Evolutionary conservation across 1,140 invertebrate species (phyloP), one percentile per base, ranked within the genome.

Genomic region (Bombus pyrosoma): DNA sequence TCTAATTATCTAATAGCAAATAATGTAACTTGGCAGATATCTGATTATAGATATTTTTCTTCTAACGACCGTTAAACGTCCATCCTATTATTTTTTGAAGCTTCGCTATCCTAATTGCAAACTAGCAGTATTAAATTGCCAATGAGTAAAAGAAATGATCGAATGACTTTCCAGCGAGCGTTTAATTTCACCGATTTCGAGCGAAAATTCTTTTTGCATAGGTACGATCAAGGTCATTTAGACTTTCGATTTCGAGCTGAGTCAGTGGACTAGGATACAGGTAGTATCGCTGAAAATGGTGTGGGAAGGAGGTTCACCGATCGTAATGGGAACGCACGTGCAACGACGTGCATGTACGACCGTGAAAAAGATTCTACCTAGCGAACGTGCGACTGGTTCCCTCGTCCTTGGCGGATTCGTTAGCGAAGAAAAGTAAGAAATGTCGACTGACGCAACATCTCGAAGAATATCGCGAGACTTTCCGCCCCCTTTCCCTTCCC

Each of bases 401-500:
- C 71, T 43, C 59, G 6, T 85, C 86, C 88, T 90, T 87, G 83
- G 34, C 15, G 43, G n/a, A 81, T 87, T 87, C 43, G 73, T 79
- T 53, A 53, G 34, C 57, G 43, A 89, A 88, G 59, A 90, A 90
- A 88, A 90, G 78, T 59, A 86, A 88, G 81, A 88, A 88, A 81
- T 57, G 34, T 3, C 43, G 86, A 84, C 88, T 91, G 90, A 91
- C 66, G 90, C 90, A 91, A 91, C 75, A 89, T 91, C 87, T 76
- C 72, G 64, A 78, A 53, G 79, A 87, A 91, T 91, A 87, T 89
- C 90, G 82, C 83, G 88, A 91, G 90, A 91, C 79, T 76, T 73
- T 85, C 72, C 77, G 69, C 79, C 82, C 39, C 76, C 53, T 71
- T 53, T 57, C 73, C 79, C 77, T 80, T 66, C 59, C 47, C 6